Evolutionary conservation across 2,888 invertebrate species (phyloP).

Genomic region (Pediacus dermestoides): DNA sequence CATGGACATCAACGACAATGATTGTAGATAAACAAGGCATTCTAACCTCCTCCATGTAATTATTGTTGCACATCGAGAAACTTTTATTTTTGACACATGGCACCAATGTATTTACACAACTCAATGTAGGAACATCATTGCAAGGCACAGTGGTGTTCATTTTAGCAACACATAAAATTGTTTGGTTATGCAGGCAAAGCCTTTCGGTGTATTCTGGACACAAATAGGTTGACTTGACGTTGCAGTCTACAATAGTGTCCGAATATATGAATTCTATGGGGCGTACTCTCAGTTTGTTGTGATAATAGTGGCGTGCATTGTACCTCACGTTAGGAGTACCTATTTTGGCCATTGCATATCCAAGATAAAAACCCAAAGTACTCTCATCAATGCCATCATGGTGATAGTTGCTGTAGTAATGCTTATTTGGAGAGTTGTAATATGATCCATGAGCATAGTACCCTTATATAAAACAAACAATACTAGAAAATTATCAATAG

Average conservation of each 20-base stretch:
- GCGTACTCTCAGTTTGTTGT: no score
- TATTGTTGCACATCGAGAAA: background rate
- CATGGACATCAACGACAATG: background rate
- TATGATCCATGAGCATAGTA: no score
- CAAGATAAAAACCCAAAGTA: background rate
- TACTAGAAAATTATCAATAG: no score
- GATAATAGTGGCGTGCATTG: background rate
- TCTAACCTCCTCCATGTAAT: background rate
- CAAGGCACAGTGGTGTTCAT: background rate
- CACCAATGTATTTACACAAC: background rate
- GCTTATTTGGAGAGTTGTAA: no score
- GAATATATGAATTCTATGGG: background rate
- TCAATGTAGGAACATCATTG: background rate
- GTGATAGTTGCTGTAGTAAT: background rate
- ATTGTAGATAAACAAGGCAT: background rate
- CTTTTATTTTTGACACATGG: background rate
- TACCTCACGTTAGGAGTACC: background rate
- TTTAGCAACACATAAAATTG: background rate
- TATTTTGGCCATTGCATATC: background rate
- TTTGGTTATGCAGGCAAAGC: background rate
- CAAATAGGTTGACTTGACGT: background rate
- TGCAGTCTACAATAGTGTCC: background rate
- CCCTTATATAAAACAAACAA: no score
- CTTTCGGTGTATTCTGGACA: background rate
- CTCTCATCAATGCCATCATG: background rate